phyloP scores from a whole-genome alignment of 2,113 vertebrate species.

The Dipodomys merriami region DNA sequence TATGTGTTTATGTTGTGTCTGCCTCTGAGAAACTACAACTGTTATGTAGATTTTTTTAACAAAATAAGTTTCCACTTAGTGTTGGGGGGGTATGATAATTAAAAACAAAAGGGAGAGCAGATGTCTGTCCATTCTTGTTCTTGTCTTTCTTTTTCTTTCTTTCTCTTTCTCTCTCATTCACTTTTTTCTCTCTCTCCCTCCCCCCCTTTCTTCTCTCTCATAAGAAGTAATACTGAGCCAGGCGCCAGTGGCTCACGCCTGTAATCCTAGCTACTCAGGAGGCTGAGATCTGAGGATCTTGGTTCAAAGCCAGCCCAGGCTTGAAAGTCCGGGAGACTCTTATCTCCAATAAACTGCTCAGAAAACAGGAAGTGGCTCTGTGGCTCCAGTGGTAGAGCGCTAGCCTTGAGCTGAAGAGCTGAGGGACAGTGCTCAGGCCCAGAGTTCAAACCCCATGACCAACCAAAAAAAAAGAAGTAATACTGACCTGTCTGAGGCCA shows the following conservation, averaged over 20 bases:
- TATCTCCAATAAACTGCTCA: too few species aligned
- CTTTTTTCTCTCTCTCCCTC: neutral
- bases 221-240: neutral
- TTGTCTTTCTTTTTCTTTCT: neutral
- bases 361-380: too few species aligned
- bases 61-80: slow-evolving; percentile 57
- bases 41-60: slow-evolving; percentile 54
- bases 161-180: neutral
- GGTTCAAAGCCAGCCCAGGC: too few species aligned
- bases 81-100: slow-evolving; percentile 25
- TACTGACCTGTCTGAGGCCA: neutral
- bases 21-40: slow-evolving; percentile 54
- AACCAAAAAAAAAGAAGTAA: neutral
- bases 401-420: too few species aligned
- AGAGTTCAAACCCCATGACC: too few species aligned
- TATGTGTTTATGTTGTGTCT: slow-evolving; percentile 73
- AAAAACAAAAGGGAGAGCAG: slow-evolving; percentile 23
- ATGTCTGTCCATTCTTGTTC: neutral
- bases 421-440: too few species aligned
- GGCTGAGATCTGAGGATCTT: too few species aligned
- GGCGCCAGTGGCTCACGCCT: too few species aligned
- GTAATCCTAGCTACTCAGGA: too few species aligned
- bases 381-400: too few species aligned
- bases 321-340: too few species aligned
- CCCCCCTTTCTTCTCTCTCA: neutral